Base-by-base conservation (phyloP, 2,888 invertebrate genomes). In the Dasysyrphus albostriatus region DNA sequence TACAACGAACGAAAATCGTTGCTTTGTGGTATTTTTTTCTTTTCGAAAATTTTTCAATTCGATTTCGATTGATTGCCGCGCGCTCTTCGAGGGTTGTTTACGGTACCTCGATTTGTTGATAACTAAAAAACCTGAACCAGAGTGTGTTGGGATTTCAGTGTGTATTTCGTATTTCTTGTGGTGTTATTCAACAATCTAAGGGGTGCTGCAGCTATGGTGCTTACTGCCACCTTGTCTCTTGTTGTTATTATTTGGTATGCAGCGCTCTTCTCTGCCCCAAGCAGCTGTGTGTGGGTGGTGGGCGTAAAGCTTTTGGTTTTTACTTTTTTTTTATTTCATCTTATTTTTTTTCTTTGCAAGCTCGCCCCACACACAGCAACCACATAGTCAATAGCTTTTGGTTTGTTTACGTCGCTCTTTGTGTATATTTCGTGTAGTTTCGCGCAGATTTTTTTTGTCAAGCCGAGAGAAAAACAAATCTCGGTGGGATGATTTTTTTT, bases 71-170 rank as follows among this genome's bases (percentile, higher is more conserved):
- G 61, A 79, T 54, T 78, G 49, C 29, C 78, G 29, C 83, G 74
- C 87, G 65, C 74, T 72, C 74, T 58, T 79, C 69, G 83, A 74
- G 59, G 70, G 79, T 75, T 87, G 87, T 89, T 90, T 88, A 85
- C 90, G 89, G 89, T 90, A 89, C 89, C 90, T 90, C 90, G 90
- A 88, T 89, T 90, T 90, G 90, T 90, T 90, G 89, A 90, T 89
- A 89, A 90, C 90, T 90, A 89, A 90, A 88, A 89, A 88, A 88
- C 88, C 39, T 65, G 74, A 75, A 77, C 54, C 78, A 75, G 51
- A 44, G 74, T 83, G 83, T 83, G 51, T 82, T 74, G 74, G 78
- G 67, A 75, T 79, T 74, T 79, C 78, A 65, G 69, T 70, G 67
- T 81, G 63, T 82, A 34, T 59, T 47, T 44, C 9, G 65, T 67